Evolutionary conservation across 2,113 vertebrate species (phyloP).

Genomic region (Orcinus orca): DNA sequence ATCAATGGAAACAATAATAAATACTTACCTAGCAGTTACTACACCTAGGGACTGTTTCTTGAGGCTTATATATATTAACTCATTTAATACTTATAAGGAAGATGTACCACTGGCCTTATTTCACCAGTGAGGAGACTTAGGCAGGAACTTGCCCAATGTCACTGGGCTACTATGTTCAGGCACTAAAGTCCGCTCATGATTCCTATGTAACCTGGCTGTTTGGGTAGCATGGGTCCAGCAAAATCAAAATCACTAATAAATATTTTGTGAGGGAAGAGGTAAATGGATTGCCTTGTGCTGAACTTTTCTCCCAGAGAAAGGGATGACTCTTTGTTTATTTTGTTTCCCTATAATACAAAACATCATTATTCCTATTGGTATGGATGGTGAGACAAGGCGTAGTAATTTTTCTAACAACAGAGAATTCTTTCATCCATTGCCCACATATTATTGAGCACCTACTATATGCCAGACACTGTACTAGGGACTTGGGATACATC

Average conservation of each 20-base stretch:
- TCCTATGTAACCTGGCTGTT: background rate
- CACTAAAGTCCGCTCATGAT: background rate
- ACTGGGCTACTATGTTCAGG: background rate
- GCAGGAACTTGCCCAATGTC: background rate
- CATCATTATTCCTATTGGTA: background rate
- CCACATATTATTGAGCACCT: background rate
- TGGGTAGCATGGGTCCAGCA: background rate
- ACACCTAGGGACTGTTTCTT: background rate
- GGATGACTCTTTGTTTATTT: background rate
- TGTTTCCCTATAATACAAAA: background rate
- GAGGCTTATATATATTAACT: background rate
- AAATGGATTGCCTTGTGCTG: background rate
- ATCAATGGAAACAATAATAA: background rate
- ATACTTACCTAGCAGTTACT: background rate
- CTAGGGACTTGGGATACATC: background rate
- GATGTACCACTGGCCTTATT: background rate
- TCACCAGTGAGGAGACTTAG: background rate
- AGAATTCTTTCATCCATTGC: background rate
- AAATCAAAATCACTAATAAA: background rate
- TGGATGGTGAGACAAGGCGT: background rate
- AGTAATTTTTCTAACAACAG: background rate
- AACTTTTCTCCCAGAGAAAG: background rate
- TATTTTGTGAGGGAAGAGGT: background rate
- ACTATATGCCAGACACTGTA: background rate
- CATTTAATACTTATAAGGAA: background rate